phyloP scores from a whole-genome alignment of 2,888 invertebrate species.

The Danaus chrysippus region DNA sequence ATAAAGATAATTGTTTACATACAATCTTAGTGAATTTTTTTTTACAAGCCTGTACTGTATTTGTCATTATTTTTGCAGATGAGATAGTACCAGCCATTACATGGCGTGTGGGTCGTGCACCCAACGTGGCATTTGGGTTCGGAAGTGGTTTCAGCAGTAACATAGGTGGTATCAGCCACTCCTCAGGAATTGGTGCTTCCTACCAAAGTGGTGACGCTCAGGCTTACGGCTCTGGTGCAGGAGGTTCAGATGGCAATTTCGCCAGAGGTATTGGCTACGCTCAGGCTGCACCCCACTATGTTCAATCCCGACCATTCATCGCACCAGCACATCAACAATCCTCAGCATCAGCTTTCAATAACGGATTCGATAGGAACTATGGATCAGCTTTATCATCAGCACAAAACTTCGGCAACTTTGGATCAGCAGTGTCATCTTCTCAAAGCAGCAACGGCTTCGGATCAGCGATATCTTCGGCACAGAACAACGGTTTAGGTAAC shows the following conservation, averaged over 20 bases:
- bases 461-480: slow-evolving; percentile 40
- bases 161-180: slow-evolving; percentile 64
- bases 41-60: not conserved
- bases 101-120: slow-evolving; percentile 44
- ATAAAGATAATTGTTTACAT: slow-evolving; percentile 6
- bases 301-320: slow-evolving; percentile 22
- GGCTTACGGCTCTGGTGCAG: slow-evolving; percentile 57
- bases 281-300: slow-evolving; percentile 41
- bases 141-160: slow-evolving; percentile 68
- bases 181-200: slow-evolving; percentile 56
- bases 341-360: slow-evolving; percentile 17
- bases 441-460: slow-evolving; percentile 47
- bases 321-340: slow-evolving; percentile 24
- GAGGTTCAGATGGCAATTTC: slow-evolving; percentile 41
- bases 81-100: slow-evolving; percentile 18
- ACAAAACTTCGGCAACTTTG: slow-evolving; percentile 48
- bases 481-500: slow-evolving; percentile 37
- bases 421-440: slow-evolving; percentile 50
- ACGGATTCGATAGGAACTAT: slow-evolving; percentile 19
- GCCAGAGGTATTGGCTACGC: slow-evolving; percentile 60
- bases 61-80: slow-evolving; percentile 28
- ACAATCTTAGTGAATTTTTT: slow-evolving; percentile 4
- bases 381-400: slow-evolving; percentile 40
- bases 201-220: slow-evolving; percentile 56
- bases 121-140: slow-evolving; percentile 61